Conservation (phyloP, 2,113 vertebrate species). For the Haemorhous mexicanus region DNA sequence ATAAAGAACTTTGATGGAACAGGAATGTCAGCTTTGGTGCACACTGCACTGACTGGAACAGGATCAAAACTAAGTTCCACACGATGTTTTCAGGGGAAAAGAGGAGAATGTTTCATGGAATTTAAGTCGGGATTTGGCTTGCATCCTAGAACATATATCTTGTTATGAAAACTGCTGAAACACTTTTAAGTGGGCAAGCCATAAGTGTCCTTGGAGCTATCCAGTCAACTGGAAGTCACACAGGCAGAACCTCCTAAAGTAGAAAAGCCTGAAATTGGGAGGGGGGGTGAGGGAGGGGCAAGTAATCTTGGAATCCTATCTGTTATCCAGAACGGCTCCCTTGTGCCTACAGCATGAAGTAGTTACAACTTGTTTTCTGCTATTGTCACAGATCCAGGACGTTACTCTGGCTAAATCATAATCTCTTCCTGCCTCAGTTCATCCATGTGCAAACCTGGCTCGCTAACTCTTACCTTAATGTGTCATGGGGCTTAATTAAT, state of each 20-base stretch:
- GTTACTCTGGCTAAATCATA: conserved; percentile 39
- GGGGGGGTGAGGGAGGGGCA: neutral
- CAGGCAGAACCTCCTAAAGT: neutral
- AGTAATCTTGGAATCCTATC: conserved; percentile 16
- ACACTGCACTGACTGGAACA: neutral
- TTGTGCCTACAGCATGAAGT: conserved; percentile 38
- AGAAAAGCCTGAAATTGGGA: neutral
- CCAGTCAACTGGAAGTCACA: conserved; percentile 21
- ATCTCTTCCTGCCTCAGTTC: conserved; percentile 54
- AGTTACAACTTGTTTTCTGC: conserved; percentile 59
- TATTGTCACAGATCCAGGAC: conserved; percentile 43
- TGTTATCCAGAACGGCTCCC: neutral
- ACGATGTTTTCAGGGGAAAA: conserved; percentile 55
- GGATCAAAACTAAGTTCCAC: conserved; percentile 53
- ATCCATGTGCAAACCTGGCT: conserved; percentile 53
- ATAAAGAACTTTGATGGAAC: conserved; percentile 7
- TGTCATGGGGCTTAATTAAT: conserved; percentile 61
- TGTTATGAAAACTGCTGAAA: conserved; percentile 49
- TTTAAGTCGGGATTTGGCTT: conserved; percentile 48
- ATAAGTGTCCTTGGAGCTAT: conserved; percentile 47
- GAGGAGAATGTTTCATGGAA: conserved; percentile 49
- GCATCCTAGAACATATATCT: conserved; percentile 57
- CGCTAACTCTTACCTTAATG: conserved; percentile 39
- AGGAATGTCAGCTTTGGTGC: conserved; percentile 38
- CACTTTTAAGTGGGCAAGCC: conserved; percentile 46